Conservation (phyloP, 2,113 vertebrate genomes). For the Amblyornis subalaris region DNA sequence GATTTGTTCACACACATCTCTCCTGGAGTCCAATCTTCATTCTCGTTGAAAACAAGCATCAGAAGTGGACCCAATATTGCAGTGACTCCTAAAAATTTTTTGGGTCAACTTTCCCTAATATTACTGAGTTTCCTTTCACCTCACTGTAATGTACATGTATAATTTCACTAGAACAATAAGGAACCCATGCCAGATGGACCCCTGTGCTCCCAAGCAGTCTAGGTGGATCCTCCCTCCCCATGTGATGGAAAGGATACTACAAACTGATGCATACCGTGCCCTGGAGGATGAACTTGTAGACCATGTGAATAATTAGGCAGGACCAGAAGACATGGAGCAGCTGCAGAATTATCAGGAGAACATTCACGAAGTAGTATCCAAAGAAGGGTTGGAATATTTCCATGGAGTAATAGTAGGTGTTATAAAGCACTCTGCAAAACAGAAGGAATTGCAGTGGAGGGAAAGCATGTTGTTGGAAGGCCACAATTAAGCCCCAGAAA, state of each 20-base stretch:
- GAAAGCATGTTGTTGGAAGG: background rate
- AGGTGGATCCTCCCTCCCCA: background rate
- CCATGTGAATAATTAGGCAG: slow-evolving; percentile 87
- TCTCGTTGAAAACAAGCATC: background rate
- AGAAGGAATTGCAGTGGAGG: background rate
- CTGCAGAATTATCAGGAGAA: slow-evolving; percentile 81
- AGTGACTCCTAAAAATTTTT: background rate
- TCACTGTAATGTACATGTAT: background rate
- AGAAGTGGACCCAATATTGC: background rate
- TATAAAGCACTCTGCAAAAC: slow-evolving; percentile 75
- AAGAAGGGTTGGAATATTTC: slow-evolving; percentile 78
- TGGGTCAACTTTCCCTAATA: background rate
- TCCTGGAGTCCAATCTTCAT: background rate
- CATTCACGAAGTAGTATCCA: slow-evolving; percentile 88
- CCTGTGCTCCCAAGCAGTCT: background rate
- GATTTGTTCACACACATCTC: background rate
- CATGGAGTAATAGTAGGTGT: slow-evolving; percentile 78
- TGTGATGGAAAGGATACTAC: background rate
- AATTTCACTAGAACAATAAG: background rate
- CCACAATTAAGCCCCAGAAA: background rate
- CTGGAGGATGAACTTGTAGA: slow-evolving; percentile 77
- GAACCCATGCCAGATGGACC: background rate
- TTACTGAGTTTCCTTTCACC: background rate
- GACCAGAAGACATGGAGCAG: slow-evolving; percentile 91
- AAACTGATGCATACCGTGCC: slow-evolving; percentile 78